These are phyloP conservation scores for Caenorhabditis sp. DNA, from an alignment of 2,888 invertebrate species.

Conservation along the genomic window DNA sequence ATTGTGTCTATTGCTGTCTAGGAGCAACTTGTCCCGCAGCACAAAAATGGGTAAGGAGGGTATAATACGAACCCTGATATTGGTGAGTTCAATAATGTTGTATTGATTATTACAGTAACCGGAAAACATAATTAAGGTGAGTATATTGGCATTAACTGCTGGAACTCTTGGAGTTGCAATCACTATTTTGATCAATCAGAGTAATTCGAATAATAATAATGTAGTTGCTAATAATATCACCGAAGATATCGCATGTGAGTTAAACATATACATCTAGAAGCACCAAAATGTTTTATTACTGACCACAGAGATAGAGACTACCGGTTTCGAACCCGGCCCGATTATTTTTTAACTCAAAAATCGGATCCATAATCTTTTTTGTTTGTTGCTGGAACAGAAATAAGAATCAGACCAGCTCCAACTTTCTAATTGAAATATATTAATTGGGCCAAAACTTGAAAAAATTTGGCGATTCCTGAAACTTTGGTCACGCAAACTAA, in stretches of 20 bases:
- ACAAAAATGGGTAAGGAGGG: not conserved
- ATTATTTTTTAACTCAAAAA: too few species aligned
- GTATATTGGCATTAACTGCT: conserved; percentile 21
- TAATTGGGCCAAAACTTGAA: too few species aligned
- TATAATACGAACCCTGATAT: not conserved
- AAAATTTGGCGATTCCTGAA: too few species aligned
- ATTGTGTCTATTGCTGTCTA: not conserved
- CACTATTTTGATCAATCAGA: conserved; percentile 42
- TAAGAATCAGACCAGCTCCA: too few species aligned
- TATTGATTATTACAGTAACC: too few species aligned
- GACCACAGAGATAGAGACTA: conserved; percentile 3
- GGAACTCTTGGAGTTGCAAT: conserved; percentile 50
- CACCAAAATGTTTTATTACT: not conserved
- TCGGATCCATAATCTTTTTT: too few species aligned
- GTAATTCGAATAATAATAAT: conserved; percentile 28
- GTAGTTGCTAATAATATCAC: not conserved
- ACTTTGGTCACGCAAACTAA: too few species aligned
- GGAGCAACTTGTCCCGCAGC: too few species aligned
- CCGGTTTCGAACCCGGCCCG: too few species aligned
- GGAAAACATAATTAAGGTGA: conserved; percentile 8
- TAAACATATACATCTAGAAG: not conserved
- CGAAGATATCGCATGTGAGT: not conserved
- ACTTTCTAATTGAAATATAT: too few species aligned
- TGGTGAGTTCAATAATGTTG: conserved; percentile 8
- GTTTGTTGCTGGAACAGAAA: too few species aligned